phyloP scores from a whole-genome alignment of 2,888 invertebrate species.

The Nephrotoma appendiculata region DNA sequence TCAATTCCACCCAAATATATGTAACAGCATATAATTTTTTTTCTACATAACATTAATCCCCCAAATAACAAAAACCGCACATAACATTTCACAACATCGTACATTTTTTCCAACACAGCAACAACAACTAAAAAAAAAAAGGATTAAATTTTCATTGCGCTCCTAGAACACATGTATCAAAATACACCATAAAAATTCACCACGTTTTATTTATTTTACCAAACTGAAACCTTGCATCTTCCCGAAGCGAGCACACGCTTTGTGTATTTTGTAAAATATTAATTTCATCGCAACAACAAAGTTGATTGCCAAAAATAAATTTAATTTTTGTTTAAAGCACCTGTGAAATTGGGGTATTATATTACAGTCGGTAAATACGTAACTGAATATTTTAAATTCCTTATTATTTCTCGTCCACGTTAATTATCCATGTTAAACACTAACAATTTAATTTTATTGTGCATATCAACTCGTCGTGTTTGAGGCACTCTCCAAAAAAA shows the following conservation, averaged over 20 bases:
- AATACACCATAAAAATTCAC: not conserved
- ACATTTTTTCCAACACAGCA: too few species aligned
- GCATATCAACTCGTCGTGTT: not conserved
- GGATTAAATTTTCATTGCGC: not conserved
- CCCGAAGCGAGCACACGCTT: not conserved
- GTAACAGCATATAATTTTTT: too few species aligned
- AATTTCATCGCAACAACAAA: not conserved
- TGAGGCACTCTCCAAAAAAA: not conserved
- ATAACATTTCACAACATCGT: too few species aligned
- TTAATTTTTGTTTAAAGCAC: not conserved
- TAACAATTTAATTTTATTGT: not conserved
- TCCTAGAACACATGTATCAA: not conserved
- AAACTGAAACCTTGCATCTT: not conserved
- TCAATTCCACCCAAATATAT: too few species aligned
- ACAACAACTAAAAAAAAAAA: not conserved
- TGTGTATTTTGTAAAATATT: not conserved
- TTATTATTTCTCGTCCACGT: not conserved
- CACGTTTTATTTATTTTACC: not conserved
- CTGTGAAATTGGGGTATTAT: not conserved
- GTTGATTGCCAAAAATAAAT: not conserved
- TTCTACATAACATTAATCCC: too few species aligned
- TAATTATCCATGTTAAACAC: not conserved
- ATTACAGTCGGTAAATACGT: too few species aligned
- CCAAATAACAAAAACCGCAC: too few species aligned
- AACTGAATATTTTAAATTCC: not conserved